Evolutionary conservation across 2,797 vertebrate genomes (phyloP).

Genomic region (Myotis pilosus): DNA sequence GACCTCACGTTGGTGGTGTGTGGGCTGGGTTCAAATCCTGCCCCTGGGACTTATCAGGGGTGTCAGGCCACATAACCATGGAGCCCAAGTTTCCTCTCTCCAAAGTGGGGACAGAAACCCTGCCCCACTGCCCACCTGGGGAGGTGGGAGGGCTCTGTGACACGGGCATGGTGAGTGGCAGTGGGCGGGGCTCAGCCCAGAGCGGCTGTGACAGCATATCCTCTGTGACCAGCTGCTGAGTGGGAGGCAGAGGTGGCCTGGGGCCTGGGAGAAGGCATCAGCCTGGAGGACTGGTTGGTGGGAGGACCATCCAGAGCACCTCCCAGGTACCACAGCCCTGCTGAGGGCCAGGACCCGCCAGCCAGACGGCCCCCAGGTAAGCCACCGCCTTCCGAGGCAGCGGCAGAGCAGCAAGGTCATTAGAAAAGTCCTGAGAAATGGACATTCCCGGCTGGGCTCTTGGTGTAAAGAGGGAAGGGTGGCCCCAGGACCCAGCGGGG

Average conservation of each 20-base stretch:
- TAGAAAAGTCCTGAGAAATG: background rate
- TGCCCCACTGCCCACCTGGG: background rate
- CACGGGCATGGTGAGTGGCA: background rate
- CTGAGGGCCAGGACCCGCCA: background rate
- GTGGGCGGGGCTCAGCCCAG: background rate
- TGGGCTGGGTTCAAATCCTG: background rate
- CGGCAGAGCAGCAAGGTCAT: slow-evolving; percentile 48
- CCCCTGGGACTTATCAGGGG: background rate
- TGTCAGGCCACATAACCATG: background rate
- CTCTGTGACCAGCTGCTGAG: background rate
- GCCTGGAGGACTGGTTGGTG: background rate
- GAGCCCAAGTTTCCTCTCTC: background rate
- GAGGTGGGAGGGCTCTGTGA: background rate
- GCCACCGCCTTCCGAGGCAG: background rate
- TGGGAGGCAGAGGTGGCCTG: background rate
- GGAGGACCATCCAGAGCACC: background rate
- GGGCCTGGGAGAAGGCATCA: background rate
- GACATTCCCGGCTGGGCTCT: slow-evolving; percentile 20
- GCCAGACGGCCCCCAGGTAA: background rate
- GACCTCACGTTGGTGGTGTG: rapidly evolving
- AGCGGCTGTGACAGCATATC: background rate
- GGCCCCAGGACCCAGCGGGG: slow-evolving; percentile 30
- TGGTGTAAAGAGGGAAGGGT: background rate
- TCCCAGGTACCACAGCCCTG: background rate
- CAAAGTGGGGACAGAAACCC: background rate